Percentiles rank a stretch among this genome's conserved stretches.
Conservation (phyloP, 2,113 vertebrate species). For the Bubalus kerabau region DNA sequence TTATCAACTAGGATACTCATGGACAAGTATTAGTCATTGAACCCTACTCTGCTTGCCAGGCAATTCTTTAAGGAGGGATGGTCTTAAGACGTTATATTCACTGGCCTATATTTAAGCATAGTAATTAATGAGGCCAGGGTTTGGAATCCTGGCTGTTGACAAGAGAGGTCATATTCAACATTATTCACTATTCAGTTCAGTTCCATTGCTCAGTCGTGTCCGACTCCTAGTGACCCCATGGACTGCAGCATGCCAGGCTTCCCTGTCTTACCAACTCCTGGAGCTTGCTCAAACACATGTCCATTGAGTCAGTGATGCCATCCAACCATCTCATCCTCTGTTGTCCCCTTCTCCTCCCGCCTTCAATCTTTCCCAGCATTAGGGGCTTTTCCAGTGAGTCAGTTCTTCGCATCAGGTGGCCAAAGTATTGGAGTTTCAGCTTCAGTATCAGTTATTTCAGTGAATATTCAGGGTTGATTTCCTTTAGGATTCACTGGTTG, state of each 20-base stretch:
- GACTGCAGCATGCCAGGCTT: neutral
- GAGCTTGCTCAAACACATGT: neutral
- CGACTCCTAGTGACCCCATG: neutral
- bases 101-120: neutral
- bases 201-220: neutral
- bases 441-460: neutral
- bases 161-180: neutral
- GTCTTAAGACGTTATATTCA: neutral
- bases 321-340: neutral
- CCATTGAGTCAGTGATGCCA: neutral
- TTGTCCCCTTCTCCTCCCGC: neutral
- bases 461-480: neutral
- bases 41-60: neutral
- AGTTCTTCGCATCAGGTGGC: neutral
- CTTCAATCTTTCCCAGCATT: neutral
- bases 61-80: neutral
- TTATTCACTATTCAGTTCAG: neutral
- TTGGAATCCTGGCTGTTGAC: neutral
- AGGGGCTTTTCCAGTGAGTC: neutral
- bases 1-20: neutral
- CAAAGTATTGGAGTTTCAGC: neutral
- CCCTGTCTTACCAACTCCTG: neutral
- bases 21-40: neutral
- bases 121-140: neutral
- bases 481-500: neutral